These are phyloP conservation scores for Calameuta idolon DNA, from an alignment of 2,888 invertebrate species.

Conservation along the genomic window DNA sequence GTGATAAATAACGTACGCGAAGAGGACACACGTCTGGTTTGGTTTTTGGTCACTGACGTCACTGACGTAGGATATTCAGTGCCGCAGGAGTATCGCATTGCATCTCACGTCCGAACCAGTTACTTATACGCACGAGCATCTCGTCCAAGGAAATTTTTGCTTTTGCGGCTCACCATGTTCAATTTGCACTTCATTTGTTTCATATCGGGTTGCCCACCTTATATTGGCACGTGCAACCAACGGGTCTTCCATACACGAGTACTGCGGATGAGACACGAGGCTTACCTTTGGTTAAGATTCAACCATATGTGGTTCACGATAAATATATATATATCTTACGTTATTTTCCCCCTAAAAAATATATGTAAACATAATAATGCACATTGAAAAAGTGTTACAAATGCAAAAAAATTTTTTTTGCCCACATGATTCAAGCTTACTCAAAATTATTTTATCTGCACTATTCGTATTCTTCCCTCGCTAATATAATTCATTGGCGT, in stretches of 20 bases:
- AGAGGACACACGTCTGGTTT: conserved; percentile 8
- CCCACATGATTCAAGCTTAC: too few relatives aligned
- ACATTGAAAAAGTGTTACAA: too few relatives aligned
- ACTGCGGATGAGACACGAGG: neutral
- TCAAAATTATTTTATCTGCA: too few relatives aligned
- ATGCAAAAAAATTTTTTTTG: too few relatives aligned
- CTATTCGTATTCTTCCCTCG: too few relatives aligned
- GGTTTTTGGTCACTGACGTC: conserved; percentile 23
- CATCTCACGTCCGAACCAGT: conserved; percentile 59
- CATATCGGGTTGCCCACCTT: conserved; percentile 60
- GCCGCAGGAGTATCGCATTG: conserved; percentile 63
- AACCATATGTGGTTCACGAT: neutral
- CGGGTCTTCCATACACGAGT: neutral
- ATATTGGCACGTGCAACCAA: conserved; percentile 54
- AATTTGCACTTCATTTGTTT: conserved; percentile 65
- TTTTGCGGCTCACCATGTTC: conserved; percentile 49
- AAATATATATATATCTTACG: too few relatives aligned
- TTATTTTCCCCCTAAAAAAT: too few relatives aligned
- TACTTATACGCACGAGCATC: conserved; percentile 34
- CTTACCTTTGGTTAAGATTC: neutral
- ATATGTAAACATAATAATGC: too few relatives aligned
- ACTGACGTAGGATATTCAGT: conserved; percentile 22
- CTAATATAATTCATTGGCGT: too few relatives aligned
- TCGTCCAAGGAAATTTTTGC: conserved; percentile 41
- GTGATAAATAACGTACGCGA: neutral